These are phyloP conservation scores for Machimus rusticus DNA, from an alignment of 2,888 invertebrate species.

Conservation along the genomic window DNA sequence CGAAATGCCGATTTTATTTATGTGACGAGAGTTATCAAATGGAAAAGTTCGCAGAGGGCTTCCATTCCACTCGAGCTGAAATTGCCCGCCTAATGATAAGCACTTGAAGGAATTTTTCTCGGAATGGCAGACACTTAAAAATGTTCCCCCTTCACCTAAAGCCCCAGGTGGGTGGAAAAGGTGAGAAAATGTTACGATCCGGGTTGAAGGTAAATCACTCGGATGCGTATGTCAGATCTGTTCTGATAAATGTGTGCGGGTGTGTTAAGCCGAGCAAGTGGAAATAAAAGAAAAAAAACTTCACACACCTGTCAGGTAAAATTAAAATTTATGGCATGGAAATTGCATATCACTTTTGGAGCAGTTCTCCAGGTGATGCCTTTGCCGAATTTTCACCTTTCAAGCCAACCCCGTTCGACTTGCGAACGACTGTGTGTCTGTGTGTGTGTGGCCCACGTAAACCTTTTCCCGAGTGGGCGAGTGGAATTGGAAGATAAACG, in stretches of 20 bases:
- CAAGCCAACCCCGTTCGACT: neutral
- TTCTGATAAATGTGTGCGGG: neutral
- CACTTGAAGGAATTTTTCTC: slow-evolving; percentile 41
- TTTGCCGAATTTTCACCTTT: slow-evolving; percentile 17
- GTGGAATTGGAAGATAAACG: slow-evolving; percentile 41
- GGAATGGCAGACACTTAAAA: slow-evolving; percentile 37
- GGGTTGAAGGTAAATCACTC: slow-evolving; percentile 17
- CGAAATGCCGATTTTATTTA: neutral
- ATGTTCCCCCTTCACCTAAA: slow-evolving; percentile 34
- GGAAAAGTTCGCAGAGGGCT: neutral
- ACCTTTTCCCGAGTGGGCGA: neutral
- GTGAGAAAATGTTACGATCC: slow-evolving; percentile 13
- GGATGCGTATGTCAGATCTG: slow-evolving; percentile 19
- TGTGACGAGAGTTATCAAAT: neutral
- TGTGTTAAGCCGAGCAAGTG: slow-evolving; percentile 3
- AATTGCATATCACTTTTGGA: slow-evolving; percentile 41
- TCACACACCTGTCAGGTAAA: slow-evolving; percentile 22
- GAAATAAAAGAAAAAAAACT: slow-evolving; percentile 28
- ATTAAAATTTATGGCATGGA: slow-evolving; percentile 43
- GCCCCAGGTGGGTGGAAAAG: neutral
- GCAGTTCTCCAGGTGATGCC: slow-evolving; percentile 22
- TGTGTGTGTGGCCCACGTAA: neutral
- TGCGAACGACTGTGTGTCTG: neutral
- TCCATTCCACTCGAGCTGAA: neutral
- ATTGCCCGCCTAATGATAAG: slow-evolving; percentile 40